Base-by-base conservation (phyloP, 2,113 vertebrate species). In the Carollia perspicillata region DNA sequence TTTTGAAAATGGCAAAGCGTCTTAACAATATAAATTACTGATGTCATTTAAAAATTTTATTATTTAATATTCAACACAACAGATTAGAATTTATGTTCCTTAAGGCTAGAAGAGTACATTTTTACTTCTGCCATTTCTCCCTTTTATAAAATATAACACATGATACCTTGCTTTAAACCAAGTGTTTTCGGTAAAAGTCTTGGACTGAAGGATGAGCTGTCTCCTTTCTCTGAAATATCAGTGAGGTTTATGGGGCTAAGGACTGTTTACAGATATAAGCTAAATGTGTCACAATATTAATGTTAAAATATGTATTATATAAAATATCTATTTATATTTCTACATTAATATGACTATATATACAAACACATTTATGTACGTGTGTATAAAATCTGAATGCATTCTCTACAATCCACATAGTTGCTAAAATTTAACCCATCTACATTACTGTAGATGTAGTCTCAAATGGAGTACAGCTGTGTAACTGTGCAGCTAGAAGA, bases 11-110 rank as follows among this genome's bases (percentile, higher is more conserved):
- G n/a, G 5, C 77, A 94, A 90, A 69, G n/a, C 4, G 23, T 8
- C 63, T 53, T 78, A 84, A 87, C 93, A 88, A 77, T 80, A 35
- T 84, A 93, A 95, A 77, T 94, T 53, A 83, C 35, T 60, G 42
- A 71, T 77, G 18, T 2, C 8, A 40, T 84, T 94, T 84, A 12
- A 69, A 92, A 68, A 28, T 78, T 78, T 71, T 49, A 81, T 47
- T 84, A 74, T 87, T 84, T 94, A 92, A 84, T 85, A 81, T 66
- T 89, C n/a, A 88, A 72, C 13, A 60, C 47, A 66, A 68, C 10
- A 49, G 44, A 88, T 84, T 66, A 55, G 20, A 77, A 92, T 58
- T 65, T 75, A 51, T 71, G 18, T 90, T 81, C 60, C 51, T 88
- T 94, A 92, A 88, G n/a, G 9, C 16, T 80, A 44, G 49, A 69